Conservation (phyloP, 1,140 invertebrate species). For the Bombus superbus region DNA sequence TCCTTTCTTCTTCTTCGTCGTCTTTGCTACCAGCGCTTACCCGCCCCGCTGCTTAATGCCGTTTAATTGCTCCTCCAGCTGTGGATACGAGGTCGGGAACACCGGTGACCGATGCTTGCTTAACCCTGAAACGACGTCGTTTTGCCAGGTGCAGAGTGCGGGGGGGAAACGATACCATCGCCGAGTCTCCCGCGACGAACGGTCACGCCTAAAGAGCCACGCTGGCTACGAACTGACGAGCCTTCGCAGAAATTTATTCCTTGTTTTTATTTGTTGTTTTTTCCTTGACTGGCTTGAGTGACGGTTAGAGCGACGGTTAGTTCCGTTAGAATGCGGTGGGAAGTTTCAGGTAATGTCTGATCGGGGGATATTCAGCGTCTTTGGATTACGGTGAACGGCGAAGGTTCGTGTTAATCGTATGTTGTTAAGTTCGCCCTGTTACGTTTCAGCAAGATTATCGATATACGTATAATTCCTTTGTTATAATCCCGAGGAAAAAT, state of each 20-base stretch:
- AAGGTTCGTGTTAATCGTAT: neutral
- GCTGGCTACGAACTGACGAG: neutral
- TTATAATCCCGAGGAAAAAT: no score
- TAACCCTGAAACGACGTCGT: constrained; percentile 64
- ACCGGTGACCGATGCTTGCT: constrained; percentile 59
- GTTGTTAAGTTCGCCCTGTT: neutral
- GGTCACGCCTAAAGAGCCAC: neutral
- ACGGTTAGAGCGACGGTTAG: neutral
- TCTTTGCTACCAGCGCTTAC: constrained; percentile 2
- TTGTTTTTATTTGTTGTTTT: neutral
- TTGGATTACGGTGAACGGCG: neutral
- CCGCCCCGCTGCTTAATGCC: constrained; percentile 49
- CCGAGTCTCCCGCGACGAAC: constrained; percentile 30
- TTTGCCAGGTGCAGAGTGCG: constrained; percentile 57
- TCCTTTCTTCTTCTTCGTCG: constrained; percentile 26
- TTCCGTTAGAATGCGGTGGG: neutral
- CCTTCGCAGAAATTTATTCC: neutral
- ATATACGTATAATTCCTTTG: no score
- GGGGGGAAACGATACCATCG: constrained; percentile 49
- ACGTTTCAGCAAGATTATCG: neutral
- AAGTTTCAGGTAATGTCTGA: neutral
- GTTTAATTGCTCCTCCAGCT: constrained; percentile 65
- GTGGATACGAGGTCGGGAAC: constrained; percentile 57
- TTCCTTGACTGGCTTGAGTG: neutral
- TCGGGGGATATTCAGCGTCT: neutral